Evolutionary conservation across 2,797 vertebrate genomes (phyloP), one percentile per base, ranked within the genome.

Genomic region (Argya squamiceps): DNA sequence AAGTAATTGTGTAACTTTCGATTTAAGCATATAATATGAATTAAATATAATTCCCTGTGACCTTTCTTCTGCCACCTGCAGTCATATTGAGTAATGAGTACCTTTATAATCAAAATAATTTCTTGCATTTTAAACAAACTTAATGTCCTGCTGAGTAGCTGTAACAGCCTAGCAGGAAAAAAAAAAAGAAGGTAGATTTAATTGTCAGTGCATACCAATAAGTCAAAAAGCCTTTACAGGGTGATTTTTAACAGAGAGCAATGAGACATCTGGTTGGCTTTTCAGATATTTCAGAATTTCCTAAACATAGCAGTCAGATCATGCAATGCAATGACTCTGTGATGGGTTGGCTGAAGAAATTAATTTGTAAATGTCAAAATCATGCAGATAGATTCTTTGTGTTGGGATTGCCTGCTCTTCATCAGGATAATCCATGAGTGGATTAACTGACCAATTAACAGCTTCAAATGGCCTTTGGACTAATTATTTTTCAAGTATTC

Each of bases 361-460:
- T 37, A 1, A 71, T 89, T 85, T 82, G 34, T 71, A 75, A 85
- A 93, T 94, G 82, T 90, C 43, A 47, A n/a, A 91, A 73, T 70
- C 58, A 21, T 39, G 27, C 62, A 62, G 44, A 88, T 86, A 83
- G 79, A 76, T 93, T 81, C 36, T 71, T 58, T 78, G 27, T 77
- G 58, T 63, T 81, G n/a, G 85, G 65, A 70, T 90, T 4, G 2
- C 46, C 60, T 85, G 6, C 44, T 85, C 17, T 88, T 67, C 80
- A 69, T 94, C 63, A 65, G 77, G 65, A 62, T 94, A 93, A 94
- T 94, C 85, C 50, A 6, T 36, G 44, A 89, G 53, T 85, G 75
- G 91, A 94, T 94, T 92, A 94, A 64, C 64, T 74, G 65, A 92
- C 64, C 75, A 89, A 39, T 96, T 91, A 92, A 87, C 74, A 82